phyloP scores from a whole-genome alignment of 2,888 invertebrate species.

The Beris chalybata region DNA sequence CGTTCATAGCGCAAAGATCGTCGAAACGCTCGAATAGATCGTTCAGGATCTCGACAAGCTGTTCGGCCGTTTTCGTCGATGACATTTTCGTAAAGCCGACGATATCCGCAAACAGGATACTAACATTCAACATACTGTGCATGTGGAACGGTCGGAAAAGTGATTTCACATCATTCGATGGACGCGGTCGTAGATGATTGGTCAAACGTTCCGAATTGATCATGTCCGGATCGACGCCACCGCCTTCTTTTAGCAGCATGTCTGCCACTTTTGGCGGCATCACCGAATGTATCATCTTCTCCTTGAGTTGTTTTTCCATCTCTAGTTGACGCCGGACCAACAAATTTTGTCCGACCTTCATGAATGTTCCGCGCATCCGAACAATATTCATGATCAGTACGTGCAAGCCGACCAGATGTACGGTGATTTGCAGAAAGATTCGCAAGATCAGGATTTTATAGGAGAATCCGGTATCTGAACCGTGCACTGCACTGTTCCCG shows the following conservation, averaged over 20 bases:
- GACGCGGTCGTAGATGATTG: constrained; percentile 49
- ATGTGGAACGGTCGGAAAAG: constrained; percentile 95
- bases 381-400: constrained; percentile 92
- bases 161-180: constrained; percentile 67
- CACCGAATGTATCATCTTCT: constrained; percentile 96
- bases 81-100: constrained; percentile 98
- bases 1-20: constrained; percentile 81
- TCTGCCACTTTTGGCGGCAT: constrained; percentile 94
- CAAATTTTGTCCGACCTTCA: constrained; percentile 93
- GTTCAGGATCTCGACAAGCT: constrained; percentile 91
- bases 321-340: constrained; percentile 87
- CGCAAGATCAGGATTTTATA: constrained; percentile 67
- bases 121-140: constrained; percentile 94
- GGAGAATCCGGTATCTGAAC: constrained; percentile 58
- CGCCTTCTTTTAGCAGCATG: constrained; percentile 77
- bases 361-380: constrained; percentile 91
- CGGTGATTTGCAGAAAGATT: constrained; percentile 80
- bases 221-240: constrained; percentile 48
- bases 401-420: constrained; percentile 90
- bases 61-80: constrained; percentile 94
- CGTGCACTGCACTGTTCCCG: constrained; percentile 57
- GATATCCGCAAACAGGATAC: constrained; percentile 96
- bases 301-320: constrained; percentile 91
- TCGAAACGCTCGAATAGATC: constrained; percentile 96
- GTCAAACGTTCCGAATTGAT: constrained; percentile 43